These are phyloP conservation scores for Urocyon cinereoargenteus DNA, from an alignment of 2,797 vertebrate species.

Conservation along the genomic window DNA sequence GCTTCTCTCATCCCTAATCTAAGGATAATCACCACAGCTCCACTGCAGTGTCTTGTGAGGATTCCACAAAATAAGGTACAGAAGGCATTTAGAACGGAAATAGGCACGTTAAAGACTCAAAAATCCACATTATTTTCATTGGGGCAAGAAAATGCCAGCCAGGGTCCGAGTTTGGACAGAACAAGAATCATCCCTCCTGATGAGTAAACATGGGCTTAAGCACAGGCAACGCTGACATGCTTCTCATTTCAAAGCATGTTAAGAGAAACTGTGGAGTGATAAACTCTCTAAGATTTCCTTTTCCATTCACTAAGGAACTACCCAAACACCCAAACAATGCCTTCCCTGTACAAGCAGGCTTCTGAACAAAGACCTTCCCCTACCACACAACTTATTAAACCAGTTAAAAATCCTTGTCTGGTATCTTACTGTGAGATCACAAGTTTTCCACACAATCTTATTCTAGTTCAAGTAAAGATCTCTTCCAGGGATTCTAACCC, in stretches of 20 bases:
- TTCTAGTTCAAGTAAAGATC: background rate
- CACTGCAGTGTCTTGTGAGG: background rate
- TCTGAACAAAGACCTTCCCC: background rate
- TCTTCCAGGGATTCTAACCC: background rate
- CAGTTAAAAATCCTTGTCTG: background rate
- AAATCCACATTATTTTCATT: background rate
- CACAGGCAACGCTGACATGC: background rate
- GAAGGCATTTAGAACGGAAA: background rate
- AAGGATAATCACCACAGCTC: background rate
- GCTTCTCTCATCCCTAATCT: background rate
- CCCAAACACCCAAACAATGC: background rate
- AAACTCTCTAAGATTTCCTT: background rate
- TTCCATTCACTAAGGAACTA: background rate
- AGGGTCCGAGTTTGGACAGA: background rate
- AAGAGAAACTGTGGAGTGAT: background rate
- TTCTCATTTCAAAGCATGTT: background rate
- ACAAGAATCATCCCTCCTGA: background rate
- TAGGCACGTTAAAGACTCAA: background rate
- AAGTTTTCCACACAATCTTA: background rate
- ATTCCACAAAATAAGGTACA: background rate
- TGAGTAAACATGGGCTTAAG: background rate
- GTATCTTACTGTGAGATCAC: background rate
- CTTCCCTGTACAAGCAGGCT: background rate
- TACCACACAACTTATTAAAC: background rate
- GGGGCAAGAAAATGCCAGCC: background rate